A percentile compares a stretch with the other conserved stretches of the same genome.
These are phyloP conservation scores for Sporophila hypoxantha DNA, from an alignment of 2,113 vertebrate genomes.

Conservation along the genomic window DNA sequence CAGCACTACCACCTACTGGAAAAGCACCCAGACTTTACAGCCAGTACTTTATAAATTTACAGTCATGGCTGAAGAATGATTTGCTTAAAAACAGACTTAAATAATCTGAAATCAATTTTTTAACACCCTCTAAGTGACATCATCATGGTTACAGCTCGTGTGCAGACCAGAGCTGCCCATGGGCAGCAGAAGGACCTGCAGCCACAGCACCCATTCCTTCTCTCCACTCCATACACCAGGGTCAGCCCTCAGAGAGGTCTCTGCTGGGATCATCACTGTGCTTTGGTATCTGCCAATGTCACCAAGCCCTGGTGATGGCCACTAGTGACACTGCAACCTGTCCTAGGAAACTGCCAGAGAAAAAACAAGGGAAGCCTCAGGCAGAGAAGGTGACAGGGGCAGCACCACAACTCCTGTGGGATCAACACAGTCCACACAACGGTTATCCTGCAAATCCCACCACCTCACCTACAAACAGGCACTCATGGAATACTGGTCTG, in stretches of 20 bases:
- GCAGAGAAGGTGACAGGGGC: not conserved
- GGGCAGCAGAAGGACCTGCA: no score
- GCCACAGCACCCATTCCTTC: no score
- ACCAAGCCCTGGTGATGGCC: no score
- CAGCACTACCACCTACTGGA: not conserved
- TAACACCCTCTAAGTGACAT: not conserved
- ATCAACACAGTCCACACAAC: not conserved
- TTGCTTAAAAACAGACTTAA: not conserved
- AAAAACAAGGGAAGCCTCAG: not conserved
- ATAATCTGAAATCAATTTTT: not conserved
- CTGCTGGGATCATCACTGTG: no score
- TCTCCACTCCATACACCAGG: no score
- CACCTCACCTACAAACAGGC: not conserved
- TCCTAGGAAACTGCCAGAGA: no score
- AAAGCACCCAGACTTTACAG: not conserved
- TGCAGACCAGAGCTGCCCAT: not conserved
- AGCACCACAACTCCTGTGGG: not conserved
- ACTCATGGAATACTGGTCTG: not conserved
- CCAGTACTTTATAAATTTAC: not conserved
- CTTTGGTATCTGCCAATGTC: no score
- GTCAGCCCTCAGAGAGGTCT: no score
- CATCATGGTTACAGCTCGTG: not conserved
- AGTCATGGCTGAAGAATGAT: not conserved
- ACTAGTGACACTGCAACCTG: no score
- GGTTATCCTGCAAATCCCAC: not conserved